Evolutionary conservation across 1,140 invertebrate species (phyloP).

Genomic region (Megalopta genalis): DNA sequence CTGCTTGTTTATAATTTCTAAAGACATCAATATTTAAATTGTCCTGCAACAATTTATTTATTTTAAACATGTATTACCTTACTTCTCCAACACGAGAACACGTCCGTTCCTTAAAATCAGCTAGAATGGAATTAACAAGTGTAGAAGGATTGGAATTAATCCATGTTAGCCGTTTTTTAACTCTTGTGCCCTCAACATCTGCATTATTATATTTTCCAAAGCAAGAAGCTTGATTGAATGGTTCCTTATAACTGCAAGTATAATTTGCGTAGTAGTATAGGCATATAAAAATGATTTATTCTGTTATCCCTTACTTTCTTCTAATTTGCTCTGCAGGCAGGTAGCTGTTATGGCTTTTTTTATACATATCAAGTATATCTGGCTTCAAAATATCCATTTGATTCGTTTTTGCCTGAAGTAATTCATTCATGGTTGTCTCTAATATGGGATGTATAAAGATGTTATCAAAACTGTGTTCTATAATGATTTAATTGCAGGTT

Average conservation of each 20-base stretch:
- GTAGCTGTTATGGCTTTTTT: constrained; percentile 60
- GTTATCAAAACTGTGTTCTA: not conserved
- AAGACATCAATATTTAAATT: not conserved
- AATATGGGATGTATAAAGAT: not conserved
- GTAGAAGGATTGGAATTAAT: constrained; percentile 44
- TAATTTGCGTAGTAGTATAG: not conserved
- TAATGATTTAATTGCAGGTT: not conserved
- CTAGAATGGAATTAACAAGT: constrained; percentile 49
- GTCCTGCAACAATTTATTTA: not conserved
- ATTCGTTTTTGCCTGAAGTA: not conserved
- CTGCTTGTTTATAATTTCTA: constrained; percentile 29
- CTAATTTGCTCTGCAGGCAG: constrained; percentile 54
- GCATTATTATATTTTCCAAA: constrained; percentile 55
- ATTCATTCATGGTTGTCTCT: constrained; percentile 16
- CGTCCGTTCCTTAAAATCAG: constrained; percentile 54
- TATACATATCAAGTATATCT: constrained; percentile 37
- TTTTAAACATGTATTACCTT: constrained; percentile 39
- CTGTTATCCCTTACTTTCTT: constrained; percentile 47
- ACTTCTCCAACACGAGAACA: constrained; percentile 50
- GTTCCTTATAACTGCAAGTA: constrained; percentile 55
- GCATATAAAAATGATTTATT: not conserved
- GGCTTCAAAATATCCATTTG: not conserved
- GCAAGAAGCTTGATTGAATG: constrained; percentile 43
- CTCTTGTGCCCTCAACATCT: constrained; percentile 29
- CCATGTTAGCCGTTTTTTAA: constrained; percentile 57